Percentiles rank a stretch among this genome's conserved stretches.
phyloP scores from a whole-genome alignment of 53 echinoderm and acorn worm genomes.

The Holothuria scabra region DNA sequence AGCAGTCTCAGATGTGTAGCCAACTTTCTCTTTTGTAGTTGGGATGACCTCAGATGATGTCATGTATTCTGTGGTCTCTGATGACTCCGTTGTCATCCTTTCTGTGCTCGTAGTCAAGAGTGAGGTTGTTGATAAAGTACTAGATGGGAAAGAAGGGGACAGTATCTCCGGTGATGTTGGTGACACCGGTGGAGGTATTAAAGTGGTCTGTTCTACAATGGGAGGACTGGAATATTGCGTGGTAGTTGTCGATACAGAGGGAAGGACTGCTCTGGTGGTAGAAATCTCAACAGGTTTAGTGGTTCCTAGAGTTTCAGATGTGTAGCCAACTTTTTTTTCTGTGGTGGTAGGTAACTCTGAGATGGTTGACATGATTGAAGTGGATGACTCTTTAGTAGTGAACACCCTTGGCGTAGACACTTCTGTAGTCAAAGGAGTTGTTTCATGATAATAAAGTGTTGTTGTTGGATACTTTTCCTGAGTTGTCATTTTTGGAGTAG shows the following conservation, averaged over 20 bases:
- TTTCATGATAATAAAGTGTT: constrained; percentile 6
- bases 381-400: constrained; percentile 9
- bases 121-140: background rate
- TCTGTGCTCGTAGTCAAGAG: background rate
- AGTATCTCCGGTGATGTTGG: constrained; percentile 22
- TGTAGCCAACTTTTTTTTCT: background rate
- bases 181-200: constrained; percentile 2
- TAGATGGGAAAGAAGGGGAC: background rate
- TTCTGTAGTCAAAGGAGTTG: constrained; percentile 37
- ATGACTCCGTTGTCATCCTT: background rate
- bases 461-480: constrained; percentile 3
- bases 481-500: constrained; percentile 10
- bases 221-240: constrained; percentile 3
- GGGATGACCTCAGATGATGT: background rate
- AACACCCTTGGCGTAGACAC: constrained; percentile 10
- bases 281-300: background rate
- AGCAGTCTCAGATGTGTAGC: constrained; percentile 18
- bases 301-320: constrained; percentile 6
- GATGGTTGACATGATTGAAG: constrained; percentile 2
- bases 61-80: background rate
- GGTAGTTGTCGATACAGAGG: constrained; percentile 18
- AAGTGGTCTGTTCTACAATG: background rate
- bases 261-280: constrained; percentile 6
- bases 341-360: background rate
- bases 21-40: background rate